Percentiles rank a stretch among this genome's conserved stretches.
phyloP scores from a whole-genome alignment of 2,113 vertebrate species.

The Bambusicola thoracicus region DNA sequence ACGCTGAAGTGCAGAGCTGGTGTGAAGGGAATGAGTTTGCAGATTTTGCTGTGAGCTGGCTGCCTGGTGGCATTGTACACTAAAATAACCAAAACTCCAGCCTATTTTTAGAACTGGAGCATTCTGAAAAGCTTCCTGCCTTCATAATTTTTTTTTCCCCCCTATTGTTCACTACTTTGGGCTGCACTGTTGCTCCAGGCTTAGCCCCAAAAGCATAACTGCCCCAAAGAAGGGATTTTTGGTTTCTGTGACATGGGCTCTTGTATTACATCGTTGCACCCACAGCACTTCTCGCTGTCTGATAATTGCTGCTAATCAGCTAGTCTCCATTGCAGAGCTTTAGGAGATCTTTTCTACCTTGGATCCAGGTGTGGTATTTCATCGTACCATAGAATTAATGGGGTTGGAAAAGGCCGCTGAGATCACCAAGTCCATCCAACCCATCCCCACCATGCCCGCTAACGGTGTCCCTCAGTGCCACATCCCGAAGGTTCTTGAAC shows the following conservation, averaged over 20 bases:
- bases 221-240: not conserved
- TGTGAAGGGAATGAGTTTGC: conserved; percentile 46
- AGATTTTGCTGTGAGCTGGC: conserved; percentile 42
- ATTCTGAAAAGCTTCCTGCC: conserved; percentile 37
- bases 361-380: not conserved
- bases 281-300: not conserved
- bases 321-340: not conserved
- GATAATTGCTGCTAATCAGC: not conserved
- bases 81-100: conserved; percentile 45
- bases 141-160: conserved; percentile 25
- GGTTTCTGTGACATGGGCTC: rapidly evolving
- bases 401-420: too few relatives aligned
- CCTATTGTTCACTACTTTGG: not conserved
- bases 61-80: conserved; percentile 27
- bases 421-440: too few relatives aligned
- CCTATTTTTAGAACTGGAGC: conserved; percentile 22
- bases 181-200: not conserved
- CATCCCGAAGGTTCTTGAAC: too few relatives aligned
- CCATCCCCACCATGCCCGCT: too few relatives aligned
- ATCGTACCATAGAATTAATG: too few relatives aligned
- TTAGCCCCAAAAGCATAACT: not conserved
- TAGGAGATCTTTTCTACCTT: not conserved
- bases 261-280: not conserved
- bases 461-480: too few relatives aligned
- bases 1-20: not conserved